These are phyloP conservation scores for Epistrophella euchroma DNA, from an alignment of 2,888 invertebrate species.

Conservation along the genomic window DNA sequence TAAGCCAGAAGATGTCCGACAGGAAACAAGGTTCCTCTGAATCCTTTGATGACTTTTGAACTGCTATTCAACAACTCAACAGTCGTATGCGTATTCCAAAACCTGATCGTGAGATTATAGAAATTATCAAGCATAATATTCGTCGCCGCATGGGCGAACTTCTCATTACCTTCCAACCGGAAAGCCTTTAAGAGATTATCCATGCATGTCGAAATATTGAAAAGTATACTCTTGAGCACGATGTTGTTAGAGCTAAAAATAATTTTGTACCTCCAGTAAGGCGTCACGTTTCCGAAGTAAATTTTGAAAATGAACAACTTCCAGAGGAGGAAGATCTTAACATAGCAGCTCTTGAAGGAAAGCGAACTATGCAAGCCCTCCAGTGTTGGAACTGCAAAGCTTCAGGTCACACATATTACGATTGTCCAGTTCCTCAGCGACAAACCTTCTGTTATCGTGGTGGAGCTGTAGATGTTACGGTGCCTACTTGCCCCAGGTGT, in stretches of 20 bases:
- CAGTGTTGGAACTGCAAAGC: neutral
- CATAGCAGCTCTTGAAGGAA: neutral
- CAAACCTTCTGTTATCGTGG: neutral
- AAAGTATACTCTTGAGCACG: neutral
- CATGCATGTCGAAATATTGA: neutral
- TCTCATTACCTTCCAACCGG: neutral
- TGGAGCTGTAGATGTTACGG: neutral
- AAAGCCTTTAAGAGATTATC: neutral
- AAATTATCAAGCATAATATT: neutral
- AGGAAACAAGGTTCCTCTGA: neutral
- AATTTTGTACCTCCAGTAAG: neutral
- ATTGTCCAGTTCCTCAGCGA: neutral
- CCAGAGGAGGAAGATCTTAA: neutral
- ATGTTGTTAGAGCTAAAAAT: neutral
- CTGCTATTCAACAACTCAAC: neutral
- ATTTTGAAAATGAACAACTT: neutral
- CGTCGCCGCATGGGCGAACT: neutral
- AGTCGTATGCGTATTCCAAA: neutral
- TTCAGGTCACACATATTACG: neutral
- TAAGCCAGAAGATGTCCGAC: neutral
- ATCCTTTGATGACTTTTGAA: neutral
- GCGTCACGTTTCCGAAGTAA: neutral
- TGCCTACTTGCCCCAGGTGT: neutral
- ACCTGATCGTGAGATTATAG: neutral
- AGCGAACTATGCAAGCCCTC: neutral